Evolutionary conservation across 2,797 vertebrate species (phyloP).

Genomic region (Microcaecilia unicolor): DNA sequence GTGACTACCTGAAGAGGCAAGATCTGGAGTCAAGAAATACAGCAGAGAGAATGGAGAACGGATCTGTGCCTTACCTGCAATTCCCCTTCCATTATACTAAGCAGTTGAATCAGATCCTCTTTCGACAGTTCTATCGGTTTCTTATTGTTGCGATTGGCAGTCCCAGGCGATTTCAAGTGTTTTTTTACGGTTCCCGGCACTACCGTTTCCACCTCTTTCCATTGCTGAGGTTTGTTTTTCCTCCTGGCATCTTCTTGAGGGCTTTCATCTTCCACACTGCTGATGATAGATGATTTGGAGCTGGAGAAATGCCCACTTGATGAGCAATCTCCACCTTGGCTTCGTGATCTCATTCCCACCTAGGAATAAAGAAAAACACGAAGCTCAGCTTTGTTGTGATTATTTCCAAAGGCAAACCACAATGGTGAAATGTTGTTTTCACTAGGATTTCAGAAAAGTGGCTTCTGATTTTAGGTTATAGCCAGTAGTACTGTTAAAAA

Average conservation of each 20-base stretch:
- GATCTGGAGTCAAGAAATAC: not conserved
- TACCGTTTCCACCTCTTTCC: conserved; percentile 59
- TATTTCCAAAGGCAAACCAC: too few species aligned
- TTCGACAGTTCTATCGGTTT: conserved; percentile 66
- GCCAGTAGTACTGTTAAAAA: too few species aligned
- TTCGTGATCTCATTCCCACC: conserved; percentile 84
- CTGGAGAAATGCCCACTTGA: conserved; percentile 60
- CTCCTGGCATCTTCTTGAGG: conserved; percentile 59
- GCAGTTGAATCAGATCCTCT: conserved; percentile 75
- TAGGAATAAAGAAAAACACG: conserved; percentile 39
- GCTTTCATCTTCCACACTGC: conserved; percentile 56
- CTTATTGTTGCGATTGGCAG: conserved; percentile 38
- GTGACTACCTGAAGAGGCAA: too few species aligned
- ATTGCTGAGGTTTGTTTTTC: conserved; percentile 58
- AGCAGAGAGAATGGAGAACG: not conserved
- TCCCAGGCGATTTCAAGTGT: conserved; percentile 51
- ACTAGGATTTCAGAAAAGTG: too few species aligned
- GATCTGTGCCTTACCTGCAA: conserved; percentile 68
- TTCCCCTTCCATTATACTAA: conserved; percentile 95
- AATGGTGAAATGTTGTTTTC: too few species aligned
- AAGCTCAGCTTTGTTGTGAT: too few species aligned
- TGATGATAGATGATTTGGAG: conserved; percentile 53
- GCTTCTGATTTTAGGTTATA: too few species aligned
- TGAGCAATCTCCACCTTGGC: conserved; percentile 64
- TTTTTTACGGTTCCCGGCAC: conserved; percentile 69